Conservation (phyloP, 1,140 invertebrate species). For the Heliconius himera region DNA sequence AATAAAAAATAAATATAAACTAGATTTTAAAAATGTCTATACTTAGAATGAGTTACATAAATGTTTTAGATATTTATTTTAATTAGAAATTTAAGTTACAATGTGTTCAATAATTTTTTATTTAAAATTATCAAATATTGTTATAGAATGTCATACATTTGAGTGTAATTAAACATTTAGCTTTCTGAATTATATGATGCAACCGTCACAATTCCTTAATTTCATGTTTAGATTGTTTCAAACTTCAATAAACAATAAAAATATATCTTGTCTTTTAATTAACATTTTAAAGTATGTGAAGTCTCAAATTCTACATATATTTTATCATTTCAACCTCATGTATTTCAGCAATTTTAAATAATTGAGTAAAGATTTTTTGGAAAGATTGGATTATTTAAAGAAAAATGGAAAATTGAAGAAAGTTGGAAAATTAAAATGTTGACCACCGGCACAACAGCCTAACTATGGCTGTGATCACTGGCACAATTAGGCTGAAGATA, state of each 20-base stretch:
- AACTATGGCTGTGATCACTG: too few species aligned
- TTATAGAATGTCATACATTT: neutral
- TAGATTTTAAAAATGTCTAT: neutral
- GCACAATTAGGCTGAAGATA: too few species aligned
- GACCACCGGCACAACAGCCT: too few species aligned
- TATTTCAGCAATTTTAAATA: too few species aligned
- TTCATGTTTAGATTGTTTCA: neutral
- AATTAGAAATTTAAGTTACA: constrained; percentile 10
- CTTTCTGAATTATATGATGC: neutral
- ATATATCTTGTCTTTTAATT: neutral
- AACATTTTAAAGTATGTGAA: neutral
- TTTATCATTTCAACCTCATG: too few species aligned
- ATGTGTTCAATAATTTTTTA: constrained; percentile 1
- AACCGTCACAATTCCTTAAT: neutral
- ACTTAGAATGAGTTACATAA: neutral
- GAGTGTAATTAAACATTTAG: neutral
- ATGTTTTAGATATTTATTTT: neutral
- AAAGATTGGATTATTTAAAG: too few species aligned
- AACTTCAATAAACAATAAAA: neutral
- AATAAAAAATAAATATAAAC: neutral
- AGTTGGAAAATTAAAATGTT: too few species aligned
- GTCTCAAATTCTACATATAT: too few species aligned
- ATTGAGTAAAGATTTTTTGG: too few species aligned
- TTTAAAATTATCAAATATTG: neutral
- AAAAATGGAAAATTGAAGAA: too few species aligned